Percentiles rank a stretch among this genome's conserved stretches.
These are phyloP conservation scores for Mirounga angustirostris DNA, from an alignment of 2,113 vertebrate species.

Conservation along the genomic window DNA sequence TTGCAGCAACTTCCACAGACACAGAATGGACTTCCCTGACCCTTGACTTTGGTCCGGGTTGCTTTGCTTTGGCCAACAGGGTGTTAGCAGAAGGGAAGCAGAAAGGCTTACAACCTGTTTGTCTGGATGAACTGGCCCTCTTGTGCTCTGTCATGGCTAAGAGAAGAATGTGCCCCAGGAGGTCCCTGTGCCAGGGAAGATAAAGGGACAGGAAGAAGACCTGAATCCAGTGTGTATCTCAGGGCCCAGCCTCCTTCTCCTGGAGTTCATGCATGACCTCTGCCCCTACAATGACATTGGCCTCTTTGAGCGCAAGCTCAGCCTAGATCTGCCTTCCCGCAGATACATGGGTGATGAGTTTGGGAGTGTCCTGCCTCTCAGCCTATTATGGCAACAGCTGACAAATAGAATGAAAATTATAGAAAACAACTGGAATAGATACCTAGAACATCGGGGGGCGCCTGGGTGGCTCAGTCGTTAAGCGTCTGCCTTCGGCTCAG, in stretches of 20 bases:
- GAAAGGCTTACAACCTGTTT: not conserved
- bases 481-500: too few species aligned
- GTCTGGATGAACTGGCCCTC: not conserved
- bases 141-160: not conserved
- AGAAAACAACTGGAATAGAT: not conserved
- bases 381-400: not conserved
- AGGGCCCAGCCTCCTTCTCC: not conserved
- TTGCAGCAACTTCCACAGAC: not conserved
- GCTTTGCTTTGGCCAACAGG: not conserved
- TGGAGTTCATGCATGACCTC: constrained; percentile 87
- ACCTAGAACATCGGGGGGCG: not conserved
- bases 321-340: too few species aligned
- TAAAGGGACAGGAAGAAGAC: not conserved
- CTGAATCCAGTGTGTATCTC: not conserved
- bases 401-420: not conserved
- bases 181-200: not conserved
- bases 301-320: not conserved
- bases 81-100: not conserved
- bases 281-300: constrained; percentile 88
- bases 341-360: not conserved
- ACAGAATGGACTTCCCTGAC: not conserved
- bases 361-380: not conserved
- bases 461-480: too few species aligned
- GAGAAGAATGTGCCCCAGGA: not conserved
- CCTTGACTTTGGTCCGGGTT: not conserved